These are phyloP conservation scores for Lydus trimaculatus DNA, from an alignment of 2,888 invertebrate species.

Conservation along the genomic window DNA sequence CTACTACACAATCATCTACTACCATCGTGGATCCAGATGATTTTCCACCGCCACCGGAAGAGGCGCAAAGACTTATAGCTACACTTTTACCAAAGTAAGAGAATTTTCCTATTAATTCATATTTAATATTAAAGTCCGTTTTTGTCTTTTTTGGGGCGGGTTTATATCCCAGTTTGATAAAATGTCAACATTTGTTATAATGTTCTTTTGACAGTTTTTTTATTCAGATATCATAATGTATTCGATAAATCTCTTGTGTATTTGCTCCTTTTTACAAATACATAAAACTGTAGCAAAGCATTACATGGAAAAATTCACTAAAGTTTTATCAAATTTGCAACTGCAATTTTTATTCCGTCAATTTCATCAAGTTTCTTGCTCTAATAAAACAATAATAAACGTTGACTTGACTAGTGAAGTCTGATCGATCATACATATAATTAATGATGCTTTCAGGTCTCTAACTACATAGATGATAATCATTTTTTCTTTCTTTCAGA, in stretches of 20 bases:
- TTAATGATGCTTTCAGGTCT: not conserved
- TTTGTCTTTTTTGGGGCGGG: not conserved
- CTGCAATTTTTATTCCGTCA: not conserved
- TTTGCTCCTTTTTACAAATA: not conserved
- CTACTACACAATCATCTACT: constrained; percentile 43
- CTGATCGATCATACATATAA: not conserved
- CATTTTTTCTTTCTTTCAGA: constrained; percentile 59
- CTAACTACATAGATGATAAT: not conserved
- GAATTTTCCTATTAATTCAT: not conserved
- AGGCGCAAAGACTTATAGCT: constrained; percentile 78
- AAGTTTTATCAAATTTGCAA: not conserved
- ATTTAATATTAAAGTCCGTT: not conserved
- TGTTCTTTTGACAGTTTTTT: not conserved
- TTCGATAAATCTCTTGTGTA: constrained; percentile 6
- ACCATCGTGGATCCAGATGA: constrained; percentile 61
- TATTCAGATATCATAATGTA: not conserved
- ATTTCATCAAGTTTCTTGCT: not conserved
- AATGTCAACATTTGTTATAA: not conserved
- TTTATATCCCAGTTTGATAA: not conserved
- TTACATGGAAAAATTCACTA: not conserved
- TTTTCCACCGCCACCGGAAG: constrained; percentile 79
- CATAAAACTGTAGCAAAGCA: not conserved
- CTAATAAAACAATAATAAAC: not conserved
- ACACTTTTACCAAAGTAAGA: constrained; percentile 77
- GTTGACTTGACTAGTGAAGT: not conserved